A percentile compares a stretch with the other conserved stretches of the same genome.
These are phyloP conservation scores for Marasmarcha lunaedactyla DNA, from an alignment of 2,888 invertebrate species.

Conservation along the genomic window DNA sequence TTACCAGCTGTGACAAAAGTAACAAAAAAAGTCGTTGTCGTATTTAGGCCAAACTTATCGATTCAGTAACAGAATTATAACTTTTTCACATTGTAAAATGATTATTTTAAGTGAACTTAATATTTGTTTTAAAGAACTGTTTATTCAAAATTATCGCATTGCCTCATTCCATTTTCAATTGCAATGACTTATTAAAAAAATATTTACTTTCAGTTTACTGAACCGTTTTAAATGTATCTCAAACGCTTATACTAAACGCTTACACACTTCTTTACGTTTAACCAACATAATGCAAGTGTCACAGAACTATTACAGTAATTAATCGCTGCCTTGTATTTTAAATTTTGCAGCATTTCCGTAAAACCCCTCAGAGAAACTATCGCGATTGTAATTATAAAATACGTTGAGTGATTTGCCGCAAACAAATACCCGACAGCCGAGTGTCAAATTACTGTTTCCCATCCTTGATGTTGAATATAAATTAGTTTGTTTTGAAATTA, in stretches of 20 bases:
- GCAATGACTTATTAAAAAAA: too few species aligned
- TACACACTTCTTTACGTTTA: background rate
- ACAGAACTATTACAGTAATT: background rate
- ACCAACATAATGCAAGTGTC: background rate
- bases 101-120: too few species aligned
- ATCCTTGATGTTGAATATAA: background rate
- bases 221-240: background rate
- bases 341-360: background rate
- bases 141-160: too few species aligned
- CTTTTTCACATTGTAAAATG: too few species aligned
- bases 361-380: background rate
- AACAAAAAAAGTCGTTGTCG: too few species aligned
- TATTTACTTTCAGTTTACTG: too few species aligned
- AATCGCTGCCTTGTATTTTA: background rate
- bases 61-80: too few species aligned
- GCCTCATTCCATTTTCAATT: too few species aligned
- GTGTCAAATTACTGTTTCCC: background rate
- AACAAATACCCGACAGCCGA: background rate
- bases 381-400: background rate
- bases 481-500: conserved; percentile 1
- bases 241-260: background rate
- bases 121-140: too few species aligned
- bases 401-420: background rate
- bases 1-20: too few species aligned
- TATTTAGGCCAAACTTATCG: too few species aligned